Evolutionary conservation across 2,113 vertebrate species (phyloP).

Genomic region (Oophaga pumilio): DNA sequence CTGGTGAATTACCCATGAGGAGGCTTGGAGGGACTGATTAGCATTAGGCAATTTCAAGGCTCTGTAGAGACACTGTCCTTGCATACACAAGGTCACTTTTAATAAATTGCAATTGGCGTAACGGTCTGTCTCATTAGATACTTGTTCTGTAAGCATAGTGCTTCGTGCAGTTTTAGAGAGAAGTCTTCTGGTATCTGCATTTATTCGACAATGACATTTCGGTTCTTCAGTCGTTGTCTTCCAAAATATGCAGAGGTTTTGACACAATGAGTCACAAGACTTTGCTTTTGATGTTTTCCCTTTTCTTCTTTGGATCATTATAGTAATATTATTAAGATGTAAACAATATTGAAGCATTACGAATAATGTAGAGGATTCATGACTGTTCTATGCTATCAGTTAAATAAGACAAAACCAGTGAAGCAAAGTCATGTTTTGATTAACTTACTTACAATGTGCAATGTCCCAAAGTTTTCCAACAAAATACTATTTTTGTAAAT

Average conservation of each 20-base stretch:
- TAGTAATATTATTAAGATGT: constrained; percentile 5
- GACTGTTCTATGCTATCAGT: not conserved
- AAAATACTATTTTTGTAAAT: not conserved
- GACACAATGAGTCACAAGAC: constrained; percentile 27
- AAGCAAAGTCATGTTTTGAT: not conserved
- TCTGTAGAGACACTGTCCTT: constrained; percentile 34
- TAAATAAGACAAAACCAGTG: not conserved
- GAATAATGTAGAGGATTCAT: not conserved
- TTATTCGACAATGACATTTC: constrained; percentile 52
- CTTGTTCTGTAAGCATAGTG: constrained; percentile 19
- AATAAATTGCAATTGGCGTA: constrained; percentile 58
- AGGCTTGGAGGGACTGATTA: constrained; percentile 22
- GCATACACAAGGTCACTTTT: constrained; percentile 38
- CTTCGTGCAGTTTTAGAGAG: constrained; percentile 13
- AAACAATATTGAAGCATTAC: constrained; percentile 17
- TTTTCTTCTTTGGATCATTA: constrained; percentile 1
- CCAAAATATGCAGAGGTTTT: constrained; percentile 19
- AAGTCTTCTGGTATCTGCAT: constrained; percentile 36
- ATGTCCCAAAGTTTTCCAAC: no score
- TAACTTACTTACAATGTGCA: not conserved
- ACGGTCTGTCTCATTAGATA: constrained; percentile 53
- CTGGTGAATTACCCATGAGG: constrained; percentile 41
- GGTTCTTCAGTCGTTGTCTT: constrained; percentile 33
- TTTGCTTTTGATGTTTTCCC: constrained; percentile 2
- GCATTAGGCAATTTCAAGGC: constrained; percentile 51